phyloP scores from a whole-genome alignment of 2,113 vertebrate genomes.

The Triplophysa rosa region DNA sequence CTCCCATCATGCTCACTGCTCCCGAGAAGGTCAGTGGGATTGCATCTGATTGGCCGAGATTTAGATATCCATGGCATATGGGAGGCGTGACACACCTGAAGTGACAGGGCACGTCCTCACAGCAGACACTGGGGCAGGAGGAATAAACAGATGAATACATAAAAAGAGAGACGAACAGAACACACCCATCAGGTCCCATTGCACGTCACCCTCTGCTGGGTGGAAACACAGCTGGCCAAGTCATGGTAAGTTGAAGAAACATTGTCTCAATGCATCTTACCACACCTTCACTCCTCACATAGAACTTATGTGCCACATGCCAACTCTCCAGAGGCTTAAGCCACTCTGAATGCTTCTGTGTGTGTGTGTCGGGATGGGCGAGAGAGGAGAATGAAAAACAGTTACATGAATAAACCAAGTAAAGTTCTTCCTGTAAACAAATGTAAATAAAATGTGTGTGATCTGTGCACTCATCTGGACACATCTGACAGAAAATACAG shows the following conservation, averaged over 20 bases:
- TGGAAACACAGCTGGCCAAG: conserved; percentile 54
- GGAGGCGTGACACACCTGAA: conserved; percentile 74
- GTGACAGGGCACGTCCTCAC: conserved; percentile 64
- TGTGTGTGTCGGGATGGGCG: conserved; percentile 21
- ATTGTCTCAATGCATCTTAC: conserved; percentile 52
- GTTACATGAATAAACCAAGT: conserved; percentile 35
- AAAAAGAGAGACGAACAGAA: conserved; percentile 48
- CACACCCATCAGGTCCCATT: conserved; percentile 51
- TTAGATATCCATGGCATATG: conserved; percentile 70
- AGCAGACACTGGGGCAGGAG: conserved; percentile 43
- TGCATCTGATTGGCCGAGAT: conserved; percentile 67
- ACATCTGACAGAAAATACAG: not conserved
- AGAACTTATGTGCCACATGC: conserved; percentile 56
- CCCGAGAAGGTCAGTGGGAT: conserved; percentile 80
- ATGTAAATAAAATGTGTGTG: not conserved
- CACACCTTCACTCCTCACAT: conserved; percentile 49
- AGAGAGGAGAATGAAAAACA: conserved; percentile 25
- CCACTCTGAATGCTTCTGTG: not conserved
- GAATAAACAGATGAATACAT: conserved; percentile 52
- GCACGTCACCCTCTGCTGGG: conserved; percentile 33
- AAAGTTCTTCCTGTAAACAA: conserved; percentile 5
- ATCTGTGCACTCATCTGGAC: not conserved
- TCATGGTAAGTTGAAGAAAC: conserved; percentile 56
- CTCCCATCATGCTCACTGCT: conserved; percentile 71
- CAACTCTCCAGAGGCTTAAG: conserved; percentile 51